Percentiles rank a stretch among this genome's conserved stretches.
These are phyloP conservation scores for Coracopsis vasa DNA, from an alignment of 2,113 vertebrate species.

Conservation along the genomic window DNA sequence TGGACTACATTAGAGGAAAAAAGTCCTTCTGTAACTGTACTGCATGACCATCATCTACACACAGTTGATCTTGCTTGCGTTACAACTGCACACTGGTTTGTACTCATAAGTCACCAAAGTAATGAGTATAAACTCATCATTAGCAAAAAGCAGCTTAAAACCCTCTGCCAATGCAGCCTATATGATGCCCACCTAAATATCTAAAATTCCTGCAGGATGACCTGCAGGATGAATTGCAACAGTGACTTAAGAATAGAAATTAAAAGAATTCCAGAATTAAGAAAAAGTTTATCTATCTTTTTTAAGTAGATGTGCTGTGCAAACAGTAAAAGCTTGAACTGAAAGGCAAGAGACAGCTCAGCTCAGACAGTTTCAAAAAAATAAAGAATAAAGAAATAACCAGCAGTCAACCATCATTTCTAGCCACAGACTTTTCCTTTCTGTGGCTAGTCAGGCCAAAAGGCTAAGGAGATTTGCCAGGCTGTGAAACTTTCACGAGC, in stretches of 20 bases:
- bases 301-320: background rate
- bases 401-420: background rate
- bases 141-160: background rate
- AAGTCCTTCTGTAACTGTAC: background rate
- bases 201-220: background rate
- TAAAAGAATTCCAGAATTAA: background rate
- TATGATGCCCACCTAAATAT: background rate
- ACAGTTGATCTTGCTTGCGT: background rate
- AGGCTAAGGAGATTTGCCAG: background rate
- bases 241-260: background rate
- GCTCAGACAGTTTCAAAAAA: background rate
- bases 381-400: background rate
- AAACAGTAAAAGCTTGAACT: background rate
- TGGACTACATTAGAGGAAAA: background rate
- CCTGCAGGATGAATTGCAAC: background rate
- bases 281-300: accelerated
- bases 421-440: background rate
- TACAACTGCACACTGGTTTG: background rate
- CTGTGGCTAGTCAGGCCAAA: background rate
- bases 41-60: background rate
- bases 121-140: background rate
- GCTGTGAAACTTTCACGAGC: background rate
- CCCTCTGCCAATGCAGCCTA: background rate
- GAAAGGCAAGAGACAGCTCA: background rate
- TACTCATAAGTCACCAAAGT: background rate